These are phyloP conservation scores for Pteropus rufus DNA, from an alignment of 2,797 vertebrate species.

Conservation along the genomic window DNA sequence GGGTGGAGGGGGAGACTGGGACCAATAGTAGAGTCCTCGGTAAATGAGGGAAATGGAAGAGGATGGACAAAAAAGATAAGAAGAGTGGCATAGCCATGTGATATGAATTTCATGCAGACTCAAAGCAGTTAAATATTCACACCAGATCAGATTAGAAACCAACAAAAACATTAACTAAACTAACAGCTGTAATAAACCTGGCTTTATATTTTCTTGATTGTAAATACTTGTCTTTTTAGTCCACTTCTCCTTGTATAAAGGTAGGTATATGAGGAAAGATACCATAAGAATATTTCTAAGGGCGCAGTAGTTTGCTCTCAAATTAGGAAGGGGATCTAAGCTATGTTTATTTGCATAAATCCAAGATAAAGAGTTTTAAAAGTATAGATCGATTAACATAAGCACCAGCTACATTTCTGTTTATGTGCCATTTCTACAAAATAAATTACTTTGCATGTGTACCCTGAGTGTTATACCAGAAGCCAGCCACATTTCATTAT, in stretches of 20 bases:
- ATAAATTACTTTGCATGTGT: not conserved
- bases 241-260: not conserved
- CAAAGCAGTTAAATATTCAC: not conserved
- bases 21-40: not conserved
- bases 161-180: not conserved
- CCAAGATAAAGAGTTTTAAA: not conserved
- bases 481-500: not conserved
- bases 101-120: not conserved
- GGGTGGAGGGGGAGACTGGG: not conserved
- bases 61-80: not conserved
- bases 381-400: not conserved
- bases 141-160: not conserved
- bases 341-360: not conserved
- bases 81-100: not conserved
- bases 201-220: slow-evolving; percentile 4
- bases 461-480: not conserved
- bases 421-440: not conserved
- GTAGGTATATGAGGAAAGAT: not conserved
- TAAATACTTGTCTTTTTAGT: not conserved
- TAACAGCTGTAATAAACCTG: not conserved
- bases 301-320: not conserved
- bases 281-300: not conserved
- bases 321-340: not conserved
- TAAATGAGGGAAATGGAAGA: not conserved
- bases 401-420: not conserved